Base-by-base conservation (phyloP, 2,888 invertebrate species). In the Atethmia centrago region DNA sequence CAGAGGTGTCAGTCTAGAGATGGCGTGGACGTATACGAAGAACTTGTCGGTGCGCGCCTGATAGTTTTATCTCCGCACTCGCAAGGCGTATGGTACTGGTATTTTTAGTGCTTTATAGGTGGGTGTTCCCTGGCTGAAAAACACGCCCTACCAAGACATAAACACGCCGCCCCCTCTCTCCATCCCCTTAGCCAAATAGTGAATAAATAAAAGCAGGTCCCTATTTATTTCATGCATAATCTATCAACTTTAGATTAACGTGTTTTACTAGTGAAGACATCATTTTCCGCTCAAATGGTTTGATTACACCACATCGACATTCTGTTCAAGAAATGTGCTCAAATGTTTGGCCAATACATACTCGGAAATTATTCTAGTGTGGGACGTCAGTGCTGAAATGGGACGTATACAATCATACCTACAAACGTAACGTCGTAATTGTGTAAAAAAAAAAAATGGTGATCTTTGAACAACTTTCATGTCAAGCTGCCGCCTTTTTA, bases 271-370 rank as follows among this genome's bases (percentile, higher is more conserved):
- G 68, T 58, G 31, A 69, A 75, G 51, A 69, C 59, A 75, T 79
- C 64, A 81, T 80, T 85, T 85, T 84, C 82, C 66, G 61, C 84
- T 28, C 80, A 71, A 80, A 16, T 77, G 78, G 53, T 74, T 84
- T 76, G 74, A 84, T 77, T 84, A 80, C 73, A 70, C 73, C 62
- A 36, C 69, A 59, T 55, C 56, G 19, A 71, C 51, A 75, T 74
- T 75, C 36, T 67, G 59, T 47, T 71, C 65, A 40, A 73, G 42
- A 67, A 65, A 16, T 73, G 56, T 71, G 51, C 67, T 84, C 62
- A 69, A 66, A 70, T 79, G 59, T 76, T 73, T 71, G 40, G 58
- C 62, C 45, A 62, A 70, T 73, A 45, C 12, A 1, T 62, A 45
- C 40, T 59, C 8, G 31, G 59, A 72, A 81, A 71, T 70, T 59